Percentiles rank a stretch among this genome's conserved stretches.
phyloP scores from a whole-genome alignment of 2,113 vertebrate genomes.

The Mohoua ochrocephala region DNA sequence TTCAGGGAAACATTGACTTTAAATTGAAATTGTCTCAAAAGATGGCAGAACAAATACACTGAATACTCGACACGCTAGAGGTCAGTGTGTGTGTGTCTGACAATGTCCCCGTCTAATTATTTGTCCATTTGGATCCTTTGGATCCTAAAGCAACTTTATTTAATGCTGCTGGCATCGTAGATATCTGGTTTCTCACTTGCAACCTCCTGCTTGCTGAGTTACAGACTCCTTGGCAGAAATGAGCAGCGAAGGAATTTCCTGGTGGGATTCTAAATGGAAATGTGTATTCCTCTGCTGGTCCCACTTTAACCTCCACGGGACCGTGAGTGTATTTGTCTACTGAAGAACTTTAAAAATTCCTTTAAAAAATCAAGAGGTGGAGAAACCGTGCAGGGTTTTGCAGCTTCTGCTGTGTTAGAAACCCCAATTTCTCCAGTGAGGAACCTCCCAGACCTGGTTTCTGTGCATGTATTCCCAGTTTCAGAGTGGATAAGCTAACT shows the following conservation, averaged over 20 bases:
- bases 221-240: background rate
- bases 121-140: background rate
- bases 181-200: background rate
- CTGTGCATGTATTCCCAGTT: background rate
- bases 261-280: background rate
- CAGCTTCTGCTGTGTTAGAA: background rate
- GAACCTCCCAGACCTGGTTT: background rate
- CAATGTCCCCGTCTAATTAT: background rate
- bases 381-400: background rate
- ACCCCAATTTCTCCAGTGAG: background rate
- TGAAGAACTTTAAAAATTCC: background rate
- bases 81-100: background rate
- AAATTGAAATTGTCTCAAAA: background rate
- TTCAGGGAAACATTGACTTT: background rate
- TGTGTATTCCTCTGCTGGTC: background rate
- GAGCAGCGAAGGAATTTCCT: background rate
- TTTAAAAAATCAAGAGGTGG: background rate
- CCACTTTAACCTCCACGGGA: background rate
- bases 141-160: background rate
- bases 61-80: background rate
- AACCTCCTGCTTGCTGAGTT: background rate
- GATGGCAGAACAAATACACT: background rate
- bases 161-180: accelerated
- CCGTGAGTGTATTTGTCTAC: background rate
- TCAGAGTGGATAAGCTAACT: background rate